A percentile compares a stretch with the other conserved stretches of the same genome.
Conservation (phyloP, 2,797 vertebrate species). For the Diceros bicornis region DNA sequence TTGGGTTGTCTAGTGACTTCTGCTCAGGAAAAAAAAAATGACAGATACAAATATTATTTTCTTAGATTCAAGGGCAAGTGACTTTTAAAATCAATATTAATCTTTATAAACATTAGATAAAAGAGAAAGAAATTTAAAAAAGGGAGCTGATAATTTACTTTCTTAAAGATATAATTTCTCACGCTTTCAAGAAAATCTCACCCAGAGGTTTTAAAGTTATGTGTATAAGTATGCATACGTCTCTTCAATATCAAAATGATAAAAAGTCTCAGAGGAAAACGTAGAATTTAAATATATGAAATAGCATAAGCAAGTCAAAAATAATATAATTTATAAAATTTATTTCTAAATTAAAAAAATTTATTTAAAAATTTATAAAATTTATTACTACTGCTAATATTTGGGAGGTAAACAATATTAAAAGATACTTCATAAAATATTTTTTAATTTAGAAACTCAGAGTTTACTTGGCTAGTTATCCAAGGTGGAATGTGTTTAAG, state of each 20-base stretch:
- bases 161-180: conserved; percentile 17
- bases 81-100: conserved; percentile 53
- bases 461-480: background rate
- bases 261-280: conserved; percentile 47
- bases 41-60: conserved; percentile 41
- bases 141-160: conserved; percentile 29
- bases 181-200: conserved; percentile 58
- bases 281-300: conserved; percentile 47
- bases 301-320: conserved; percentile 25
- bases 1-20: conserved; percentile 14
- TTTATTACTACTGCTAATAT: conserved; percentile 1
- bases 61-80: conserved; percentile 7
- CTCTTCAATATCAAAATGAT: background rate
- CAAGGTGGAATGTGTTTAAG: conserved; percentile 26
- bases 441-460: conserved; percentile 33
- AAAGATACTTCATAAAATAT: conserved; percentile 3
- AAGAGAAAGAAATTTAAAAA: conserved; percentile 59
- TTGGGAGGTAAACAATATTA: conserved; percentile 51
- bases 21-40: conserved; percentile 48
- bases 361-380: background rate
- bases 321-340: background rate
- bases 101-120: conserved; percentile 20
- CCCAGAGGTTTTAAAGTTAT: background rate
- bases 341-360: background rate
- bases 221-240: background rate